Percentiles rank a stretch among this genome's conserved stretches.
Conservation (phyloP, 2,797 vertebrate genomes). For the Calcarius lapponicus region DNA sequence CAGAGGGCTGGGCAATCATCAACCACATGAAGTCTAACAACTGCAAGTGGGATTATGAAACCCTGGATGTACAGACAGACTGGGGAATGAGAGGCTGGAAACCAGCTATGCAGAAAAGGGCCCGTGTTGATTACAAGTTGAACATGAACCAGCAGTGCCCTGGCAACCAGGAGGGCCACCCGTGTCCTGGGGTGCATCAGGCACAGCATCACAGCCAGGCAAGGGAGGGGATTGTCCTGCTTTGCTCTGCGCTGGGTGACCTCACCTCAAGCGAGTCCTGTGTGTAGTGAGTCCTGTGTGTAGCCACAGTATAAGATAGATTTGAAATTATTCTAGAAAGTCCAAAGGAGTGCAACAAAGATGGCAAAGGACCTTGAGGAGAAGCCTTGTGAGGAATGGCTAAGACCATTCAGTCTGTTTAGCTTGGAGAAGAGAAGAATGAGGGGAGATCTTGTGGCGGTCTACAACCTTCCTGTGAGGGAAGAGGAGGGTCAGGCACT, state of each 20-base stretch:
- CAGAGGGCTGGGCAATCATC: background rate
- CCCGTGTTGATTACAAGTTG: rapidly evolving
- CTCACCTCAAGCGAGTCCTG: background rate
- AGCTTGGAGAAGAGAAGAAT: background rate
- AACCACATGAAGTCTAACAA: background rate
- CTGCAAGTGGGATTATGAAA: rapidly evolving
- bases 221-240: background rate
- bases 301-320: background rate
- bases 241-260: rapidly evolving
- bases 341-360: background rate
- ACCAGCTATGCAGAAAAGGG: background rate
- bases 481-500: background rate
- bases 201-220: rapidly evolving
- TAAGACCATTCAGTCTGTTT: background rate
- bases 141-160: rapidly evolving
- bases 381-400: background rate
- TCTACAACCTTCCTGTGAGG: background rate
- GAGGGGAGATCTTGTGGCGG: background rate
- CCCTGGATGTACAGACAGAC: too few species aligned
- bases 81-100: background rate
- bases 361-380: background rate
- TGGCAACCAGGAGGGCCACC: background rate
- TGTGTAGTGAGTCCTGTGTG: background rate
- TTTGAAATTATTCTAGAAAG: background rate
- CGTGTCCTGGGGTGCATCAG: rapidly evolving